phyloP scores from a whole-genome alignment of 1,140 invertebrate species.

The Drosophila arawakana region DNA sequence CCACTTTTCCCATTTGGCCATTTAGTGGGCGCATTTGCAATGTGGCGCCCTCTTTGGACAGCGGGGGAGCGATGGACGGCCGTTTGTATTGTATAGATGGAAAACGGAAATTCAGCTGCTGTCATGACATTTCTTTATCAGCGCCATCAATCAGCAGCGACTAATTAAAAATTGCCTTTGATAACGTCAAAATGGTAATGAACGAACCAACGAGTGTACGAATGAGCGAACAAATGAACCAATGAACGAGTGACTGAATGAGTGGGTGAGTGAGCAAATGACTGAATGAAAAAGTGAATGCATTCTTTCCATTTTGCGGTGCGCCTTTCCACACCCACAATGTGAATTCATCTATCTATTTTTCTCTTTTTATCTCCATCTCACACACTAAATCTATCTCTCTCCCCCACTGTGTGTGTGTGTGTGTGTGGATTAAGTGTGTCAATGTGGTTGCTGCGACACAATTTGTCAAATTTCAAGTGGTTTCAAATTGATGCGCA shows the following conservation, averaged over 20 bases:
- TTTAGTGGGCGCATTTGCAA: constrained; percentile 37
- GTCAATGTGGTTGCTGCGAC: constrained; percentile 46
- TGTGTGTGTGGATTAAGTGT: constrained; percentile 41
- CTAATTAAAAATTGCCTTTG: constrained; percentile 80
- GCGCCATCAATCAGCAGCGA: constrained; percentile 53
- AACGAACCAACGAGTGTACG: constrained; percentile 22
- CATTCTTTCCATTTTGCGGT: constrained; percentile 11
- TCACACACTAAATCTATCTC: constrained; percentile 5
- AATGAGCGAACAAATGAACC: background rate
- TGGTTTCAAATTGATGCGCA: constrained; percentile 60
- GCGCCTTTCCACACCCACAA: background rate
- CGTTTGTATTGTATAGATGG: constrained; percentile 22
- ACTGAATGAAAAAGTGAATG: constrained; percentile 18
- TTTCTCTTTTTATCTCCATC: background rate
- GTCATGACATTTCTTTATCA: constrained; percentile 81
- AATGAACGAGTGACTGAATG: constrained; percentile 8
- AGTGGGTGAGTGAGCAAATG: background rate
- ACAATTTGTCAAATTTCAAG: constrained; percentile 74
- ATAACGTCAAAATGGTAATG: constrained; percentile 66
- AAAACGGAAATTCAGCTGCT: constrained; percentile 67
- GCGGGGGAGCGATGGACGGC: background rate
- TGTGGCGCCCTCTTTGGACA: constrained; percentile 11
- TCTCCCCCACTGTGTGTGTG: background rate
- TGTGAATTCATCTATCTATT: too few species aligned
- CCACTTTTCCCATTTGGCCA: constrained; percentile 38